These are phyloP conservation scores for Pachyseris speciosa DNA, from an alignment of 64 coral and sea anemone genomes.

Conservation along the genomic window DNA sequence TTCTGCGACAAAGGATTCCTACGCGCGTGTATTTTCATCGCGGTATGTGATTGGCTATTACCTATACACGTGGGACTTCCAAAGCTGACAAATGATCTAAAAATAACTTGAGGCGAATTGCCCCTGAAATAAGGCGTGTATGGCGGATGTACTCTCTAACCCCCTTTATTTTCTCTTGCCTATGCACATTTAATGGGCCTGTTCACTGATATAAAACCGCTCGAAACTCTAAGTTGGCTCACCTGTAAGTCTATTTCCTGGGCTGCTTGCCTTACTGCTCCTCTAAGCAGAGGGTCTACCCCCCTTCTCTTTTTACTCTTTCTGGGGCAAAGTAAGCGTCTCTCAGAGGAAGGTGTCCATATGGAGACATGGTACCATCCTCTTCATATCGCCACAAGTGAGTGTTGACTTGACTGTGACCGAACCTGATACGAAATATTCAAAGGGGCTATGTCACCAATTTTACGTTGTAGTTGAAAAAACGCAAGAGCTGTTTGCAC, in stretches of 20 bases:
- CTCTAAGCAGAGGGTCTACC: slow-evolving; percentile 87
- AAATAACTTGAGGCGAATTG: too few species aligned
- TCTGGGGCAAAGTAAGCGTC: slow-evolving; percentile 92
- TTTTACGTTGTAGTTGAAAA: too few species aligned
- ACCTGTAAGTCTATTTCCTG: slow-evolving; percentile 95
- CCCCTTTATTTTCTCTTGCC: too few species aligned
- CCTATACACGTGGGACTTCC: too few species aligned
- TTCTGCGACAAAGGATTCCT: too few species aligned
- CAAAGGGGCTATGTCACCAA: not conserved
- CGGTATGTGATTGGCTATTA: too few species aligned
- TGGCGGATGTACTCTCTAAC: too few species aligned
- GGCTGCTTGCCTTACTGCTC: slow-evolving; percentile 64
- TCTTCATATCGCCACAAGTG: slow-evolving; percentile 81
- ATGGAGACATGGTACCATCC: slow-evolving; percentile 65
- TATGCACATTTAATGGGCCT: too few species aligned
- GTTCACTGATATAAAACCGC: not conserved
- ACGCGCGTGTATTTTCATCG: too few species aligned
- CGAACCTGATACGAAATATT: slow-evolving; percentile 54
- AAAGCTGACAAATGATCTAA: too few species aligned
- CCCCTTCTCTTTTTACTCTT: slow-evolving; percentile 81
- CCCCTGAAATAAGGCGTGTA: too few species aligned
- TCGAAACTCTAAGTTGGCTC: not conserved
- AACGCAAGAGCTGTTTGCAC: too few species aligned
- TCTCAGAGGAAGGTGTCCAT: slow-evolving; percentile 83
- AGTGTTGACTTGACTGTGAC: slow-evolving; percentile 88